Conservation (phyloP, 2,113 vertebrate species). For the Astur gentilis region DNA sequence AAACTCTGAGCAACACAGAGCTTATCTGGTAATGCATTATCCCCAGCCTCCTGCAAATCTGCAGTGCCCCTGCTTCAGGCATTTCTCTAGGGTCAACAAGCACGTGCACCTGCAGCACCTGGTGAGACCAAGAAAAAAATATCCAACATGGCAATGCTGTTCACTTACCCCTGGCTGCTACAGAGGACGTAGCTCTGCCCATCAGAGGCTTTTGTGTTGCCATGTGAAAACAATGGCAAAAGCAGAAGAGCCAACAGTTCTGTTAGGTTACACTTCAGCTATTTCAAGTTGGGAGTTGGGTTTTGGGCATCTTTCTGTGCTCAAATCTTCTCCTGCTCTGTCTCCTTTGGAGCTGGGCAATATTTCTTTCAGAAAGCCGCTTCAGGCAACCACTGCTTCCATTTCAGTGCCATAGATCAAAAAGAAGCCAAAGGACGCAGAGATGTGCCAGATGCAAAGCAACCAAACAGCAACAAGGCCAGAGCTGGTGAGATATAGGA, state of each 20-base stretch:
- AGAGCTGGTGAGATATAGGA: too few species aligned
- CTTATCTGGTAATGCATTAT: neutral
- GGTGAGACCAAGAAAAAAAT: too few species aligned
- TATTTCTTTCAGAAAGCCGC: neutral
- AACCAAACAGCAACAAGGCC: neutral
- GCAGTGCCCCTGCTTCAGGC: neutral
- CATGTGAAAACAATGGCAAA: neutral
- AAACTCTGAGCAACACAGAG: neutral
- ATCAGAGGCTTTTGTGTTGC: too few species aligned
- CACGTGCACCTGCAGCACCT: too few species aligned
- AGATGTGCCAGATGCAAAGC: neutral
- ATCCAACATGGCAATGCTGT: too few species aligned
- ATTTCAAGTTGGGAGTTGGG: neutral
- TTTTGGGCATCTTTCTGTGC: neutral
- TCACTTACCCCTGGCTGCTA: too few species aligned
- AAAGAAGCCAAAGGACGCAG: neutral
- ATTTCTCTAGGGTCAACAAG: neutral
- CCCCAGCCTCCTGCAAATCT: neutral
- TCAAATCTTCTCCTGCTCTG: neutral
- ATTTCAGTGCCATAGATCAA: neutral
- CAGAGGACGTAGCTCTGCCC: too few species aligned
- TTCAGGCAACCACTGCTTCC: neutral
- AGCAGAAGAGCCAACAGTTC: neutral
- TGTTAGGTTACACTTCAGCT: neutral
- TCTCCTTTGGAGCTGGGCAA: neutral